A percentile compares a stretch with the other conserved stretches of the same genome.
Conservation (phyloP, 1,140 invertebrate genomes). For the Neuroterus valhalla region DNA sequence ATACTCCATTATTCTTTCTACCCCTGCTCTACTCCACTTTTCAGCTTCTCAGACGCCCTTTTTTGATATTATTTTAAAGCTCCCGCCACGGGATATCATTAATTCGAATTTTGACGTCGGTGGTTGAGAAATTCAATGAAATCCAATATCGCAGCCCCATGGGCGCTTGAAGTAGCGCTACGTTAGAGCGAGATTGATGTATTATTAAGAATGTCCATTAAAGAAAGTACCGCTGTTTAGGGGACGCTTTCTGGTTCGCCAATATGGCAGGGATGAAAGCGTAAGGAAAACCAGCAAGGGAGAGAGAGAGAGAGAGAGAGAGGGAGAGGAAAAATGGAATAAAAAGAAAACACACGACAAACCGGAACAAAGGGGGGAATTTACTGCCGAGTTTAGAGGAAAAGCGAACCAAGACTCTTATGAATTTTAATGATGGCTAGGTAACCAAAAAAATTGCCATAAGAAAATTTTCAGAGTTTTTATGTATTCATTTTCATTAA, state of each 20-base stretch:
- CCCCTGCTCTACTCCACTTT: background rate
- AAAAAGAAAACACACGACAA: slow-evolving; percentile 27
- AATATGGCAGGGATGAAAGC: slow-evolving; percentile 10
- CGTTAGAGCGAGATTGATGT: slow-evolving; percentile 68
- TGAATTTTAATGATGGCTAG: too few species aligned
- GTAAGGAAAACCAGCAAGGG: slow-evolving; percentile 26
- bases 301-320: too few species aligned
- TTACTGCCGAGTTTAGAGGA: slow-evolving; percentile 32
- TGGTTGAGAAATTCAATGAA: slow-evolving; percentile 61
- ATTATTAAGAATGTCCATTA: slow-evolving; percentile 70
- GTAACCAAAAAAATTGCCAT: too few species aligned
- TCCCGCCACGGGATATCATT: slow-evolving; percentile 58
- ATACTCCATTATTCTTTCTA: too few species aligned
- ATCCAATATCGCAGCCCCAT: slow-evolving; percentile 50
- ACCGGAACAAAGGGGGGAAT: slow-evolving; percentile 32
- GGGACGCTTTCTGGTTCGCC: slow-evolving; percentile 48
- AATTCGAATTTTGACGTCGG: slow-evolving; percentile 49
- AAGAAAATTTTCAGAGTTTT: too few species aligned
- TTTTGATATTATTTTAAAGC: slow-evolving; percentile 32
- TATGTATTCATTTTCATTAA: too few species aligned
- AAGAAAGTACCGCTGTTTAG: slow-evolving; percentile 63
- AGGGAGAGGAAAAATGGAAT: too few species aligned
- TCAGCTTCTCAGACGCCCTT: background rate
- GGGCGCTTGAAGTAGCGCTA: slow-evolving; percentile 39
- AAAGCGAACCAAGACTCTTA: background rate